Evolutionary conservation across 2,113 vertebrate genomes (phyloP), one percentile per base, ranked within the genome.

Genomic region (Rhynchopsitta pachyrhyncha): DNA sequence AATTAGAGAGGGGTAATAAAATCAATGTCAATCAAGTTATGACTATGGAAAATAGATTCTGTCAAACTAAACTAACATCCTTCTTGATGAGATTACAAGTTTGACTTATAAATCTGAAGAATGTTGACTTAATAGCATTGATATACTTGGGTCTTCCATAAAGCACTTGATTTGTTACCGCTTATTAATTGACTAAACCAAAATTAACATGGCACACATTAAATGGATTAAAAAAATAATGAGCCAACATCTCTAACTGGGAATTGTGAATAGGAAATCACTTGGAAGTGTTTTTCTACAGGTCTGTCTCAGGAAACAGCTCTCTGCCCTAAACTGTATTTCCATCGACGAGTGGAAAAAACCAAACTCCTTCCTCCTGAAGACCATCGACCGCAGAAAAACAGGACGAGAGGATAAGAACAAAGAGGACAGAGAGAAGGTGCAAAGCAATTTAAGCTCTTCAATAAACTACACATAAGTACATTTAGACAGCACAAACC

Each of bases 21-120:
- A 94, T 83, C 80, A 55, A 67, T 68, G 83, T 90, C 57, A 91
- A 91, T 96, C 90, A 87, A 95, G 85, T 96, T 93, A 94, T 16
- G 44, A 59, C 70, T 94, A 86, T 37, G 37, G 70, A 93, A 96
- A 94, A 94, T 2, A 87, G 47, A 90, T 69, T 76, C 77, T 90
- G 87, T 91, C 91, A 82, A 96, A 90, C 91, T 73, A 13, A 91
- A 87, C n/a, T 80, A 70, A 93, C 90, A 95, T 70, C 49, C 31
- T 88, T 82, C 81, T 91, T 85, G 59, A 96, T 91, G 53, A 95
- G 52, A 74, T 85, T 85, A 90, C 84, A 94, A 87, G 70, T 90
- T 82, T 76, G 78, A 87, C 82, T 86, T 74, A 88, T 4, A 91
- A 62, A 85, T 52, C 89, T 91, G 84, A 95, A 89, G 69, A 92